Evolutionary conservation across 1,140 invertebrate genomes (phyloP).

Genomic region (Nilaparvata lugens): DNA sequence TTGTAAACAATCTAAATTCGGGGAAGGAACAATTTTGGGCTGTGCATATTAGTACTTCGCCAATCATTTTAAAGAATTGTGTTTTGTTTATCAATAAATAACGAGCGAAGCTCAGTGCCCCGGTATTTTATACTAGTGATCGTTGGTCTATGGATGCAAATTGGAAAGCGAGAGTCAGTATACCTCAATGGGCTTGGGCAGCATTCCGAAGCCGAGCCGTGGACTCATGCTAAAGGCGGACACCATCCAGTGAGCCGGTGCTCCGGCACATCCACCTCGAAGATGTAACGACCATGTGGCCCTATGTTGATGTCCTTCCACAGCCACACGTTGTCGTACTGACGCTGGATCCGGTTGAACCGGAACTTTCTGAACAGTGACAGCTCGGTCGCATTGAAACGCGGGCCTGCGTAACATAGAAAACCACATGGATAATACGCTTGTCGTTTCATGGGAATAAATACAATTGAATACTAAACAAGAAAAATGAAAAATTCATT

Average conservation of each 20-base stretch:
- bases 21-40: no score
- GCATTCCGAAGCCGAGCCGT: constrained; percentile 74
- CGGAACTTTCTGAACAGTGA: constrained; percentile 67
- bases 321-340: constrained; percentile 90
- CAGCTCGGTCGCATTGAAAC: constrained; percentile 51
- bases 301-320: constrained; percentile 92
- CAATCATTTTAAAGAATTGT: no score
- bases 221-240: constrained; percentile 85
- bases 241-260: constrained; percentile 82
- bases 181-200: constrained; percentile 63
- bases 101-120: no score
- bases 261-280: constrained; percentile 78
- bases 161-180: no score
- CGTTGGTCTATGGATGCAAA: no score
- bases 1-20: no score
- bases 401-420: constrained; percentile 30
- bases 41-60: no score
- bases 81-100: no score
- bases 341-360: constrained; percentile 74
- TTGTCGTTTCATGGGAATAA: neutral
- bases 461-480: neutral
- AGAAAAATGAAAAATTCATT: no score
- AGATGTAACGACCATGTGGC: constrained; percentile 76
- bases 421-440: neutral
- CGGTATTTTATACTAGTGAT: no score